phyloP scores from a whole-genome alignment of 2,113 vertebrate genomes.

The Sarotherodon lohbergeri region DNA sequence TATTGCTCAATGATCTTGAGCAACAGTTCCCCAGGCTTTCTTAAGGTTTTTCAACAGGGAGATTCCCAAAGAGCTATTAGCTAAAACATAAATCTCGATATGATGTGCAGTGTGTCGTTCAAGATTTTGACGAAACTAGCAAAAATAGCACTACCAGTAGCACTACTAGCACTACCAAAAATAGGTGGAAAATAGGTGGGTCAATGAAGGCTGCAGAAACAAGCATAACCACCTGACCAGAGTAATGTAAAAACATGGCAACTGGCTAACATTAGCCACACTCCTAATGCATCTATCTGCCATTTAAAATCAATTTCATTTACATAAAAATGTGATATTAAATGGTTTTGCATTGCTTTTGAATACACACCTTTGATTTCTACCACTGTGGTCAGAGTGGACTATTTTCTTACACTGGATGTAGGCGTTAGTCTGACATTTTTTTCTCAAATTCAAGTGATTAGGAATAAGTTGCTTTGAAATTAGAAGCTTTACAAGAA shows the following conservation, averaged over 20 bases:
- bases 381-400: neutral
- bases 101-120: neutral
- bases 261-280: neutral
- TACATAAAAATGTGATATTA: neutral
- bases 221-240: neutral
- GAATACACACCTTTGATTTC: neutral
- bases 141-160: neutral
- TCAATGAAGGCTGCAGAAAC: neutral
- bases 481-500: neutral
- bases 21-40: rapidly evolving
- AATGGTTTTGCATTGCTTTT: neutral
- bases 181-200: neutral
- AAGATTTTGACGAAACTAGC: neutral
- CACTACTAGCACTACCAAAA: neutral
- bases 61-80: neutral
- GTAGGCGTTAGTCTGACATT: neutral
- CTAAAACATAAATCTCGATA: neutral
- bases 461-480: neutral
- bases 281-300: neutral
- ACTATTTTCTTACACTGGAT: neutral
- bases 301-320: neutral
- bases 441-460: neutral
- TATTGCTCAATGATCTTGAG: neutral
- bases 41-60: neutral
- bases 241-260: neutral